Base-by-base conservation (phyloP, 2,888 invertebrate genomes). In the Drosophila meridionalis region DNA sequence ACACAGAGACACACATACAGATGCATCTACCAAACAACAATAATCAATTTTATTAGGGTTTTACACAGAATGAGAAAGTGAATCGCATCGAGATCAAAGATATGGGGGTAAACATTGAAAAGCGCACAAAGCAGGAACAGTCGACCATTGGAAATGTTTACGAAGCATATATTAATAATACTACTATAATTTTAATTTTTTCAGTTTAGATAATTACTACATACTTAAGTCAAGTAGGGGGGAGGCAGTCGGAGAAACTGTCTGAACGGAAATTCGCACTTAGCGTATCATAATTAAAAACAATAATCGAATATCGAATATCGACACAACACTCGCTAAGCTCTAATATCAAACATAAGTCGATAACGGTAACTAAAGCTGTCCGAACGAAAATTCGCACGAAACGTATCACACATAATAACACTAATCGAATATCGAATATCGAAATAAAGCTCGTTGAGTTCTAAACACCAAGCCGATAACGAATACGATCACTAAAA, bases 41-140 rank as follows among this genome's bases (percentile, higher is more conserved):
- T 85, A 89, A 85, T 85, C 85, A 85, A 89, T 87, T 87, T 87
- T 90, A 89, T 88, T 90, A 89, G 76, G 77, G 75, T 87, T 90
- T 90, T 87, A 87, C 90, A 87, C 81, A 75, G 43, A 68, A 62
- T 14, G 43, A 42, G 26, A 60, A 65, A 43, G 7, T 30, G 67
- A 53, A 60, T 53, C 43, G 50, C 48, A 48, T 42, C 30, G 43
- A 34, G 28, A 20, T 58, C 34, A 36, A 26, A 26, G 45, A 50
- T 53, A 48, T 45, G 42, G 62, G 14, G 26, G 50, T 64, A 66
- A 55, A 62, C 62, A 56, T 45, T 62, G 36, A n/a, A 45, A 82
- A 76, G 76, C 83, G 83, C 83, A 83, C 83, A 83, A 83, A 65
- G 65, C 67, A 76, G 73, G 63, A 83, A 69, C 82, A 63, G 43